phyloP scores from a whole-genome alignment of 2,888 invertebrate species.

The Bhutanitis thaidina region DNA sequence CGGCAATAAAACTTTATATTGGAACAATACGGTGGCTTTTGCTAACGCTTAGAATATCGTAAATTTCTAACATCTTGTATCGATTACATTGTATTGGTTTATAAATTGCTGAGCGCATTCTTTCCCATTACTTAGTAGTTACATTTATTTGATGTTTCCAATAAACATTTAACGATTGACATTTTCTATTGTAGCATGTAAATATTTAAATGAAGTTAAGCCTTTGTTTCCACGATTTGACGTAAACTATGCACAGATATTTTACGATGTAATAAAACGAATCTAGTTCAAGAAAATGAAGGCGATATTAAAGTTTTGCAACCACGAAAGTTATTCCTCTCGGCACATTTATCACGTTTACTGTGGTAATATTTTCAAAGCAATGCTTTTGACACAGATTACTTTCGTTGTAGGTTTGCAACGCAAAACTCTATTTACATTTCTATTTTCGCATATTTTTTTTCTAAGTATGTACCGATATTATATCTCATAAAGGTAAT shows the following conservation, averaged over 20 bases:
- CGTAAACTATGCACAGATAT: constrained; percentile 19
- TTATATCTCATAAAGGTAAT: too few species aligned
- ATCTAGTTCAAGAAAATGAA: constrained; percentile 35
- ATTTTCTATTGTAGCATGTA: constrained; percentile 15
- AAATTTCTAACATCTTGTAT: constrained; percentile 55
- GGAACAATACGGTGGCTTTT: constrained; percentile 49
- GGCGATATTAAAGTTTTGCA: constrained; percentile 48
- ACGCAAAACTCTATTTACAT: constrained; percentile 30
- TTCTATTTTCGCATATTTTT: constrained; percentile 25
- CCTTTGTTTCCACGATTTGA: constrained; percentile 16
- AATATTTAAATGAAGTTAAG: constrained; percentile 22
- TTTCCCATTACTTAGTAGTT: constrained; percentile 13
- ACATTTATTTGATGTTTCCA: constrained; percentile 3
- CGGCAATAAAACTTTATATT: constrained; percentile 68
- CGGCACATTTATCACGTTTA: constrained; percentile 62
- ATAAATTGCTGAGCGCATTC: constrained; percentile 28
- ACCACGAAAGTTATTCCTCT: constrained; percentile 52
- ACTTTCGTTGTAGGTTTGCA: constrained; percentile 51
- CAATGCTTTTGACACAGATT: constrained; percentile 65
- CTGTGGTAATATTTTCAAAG: constrained; percentile 61
- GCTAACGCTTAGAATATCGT: constrained; percentile 55
- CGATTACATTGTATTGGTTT: constrained; percentile 44
- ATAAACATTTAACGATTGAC: constrained; percentile 18
- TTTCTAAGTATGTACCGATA: too few species aligned
- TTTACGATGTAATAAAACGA: constrained; percentile 31